Base-by-base conservation (phyloP, 2,888 invertebrate genomes). In the Mesochorus sp. region DNA sequence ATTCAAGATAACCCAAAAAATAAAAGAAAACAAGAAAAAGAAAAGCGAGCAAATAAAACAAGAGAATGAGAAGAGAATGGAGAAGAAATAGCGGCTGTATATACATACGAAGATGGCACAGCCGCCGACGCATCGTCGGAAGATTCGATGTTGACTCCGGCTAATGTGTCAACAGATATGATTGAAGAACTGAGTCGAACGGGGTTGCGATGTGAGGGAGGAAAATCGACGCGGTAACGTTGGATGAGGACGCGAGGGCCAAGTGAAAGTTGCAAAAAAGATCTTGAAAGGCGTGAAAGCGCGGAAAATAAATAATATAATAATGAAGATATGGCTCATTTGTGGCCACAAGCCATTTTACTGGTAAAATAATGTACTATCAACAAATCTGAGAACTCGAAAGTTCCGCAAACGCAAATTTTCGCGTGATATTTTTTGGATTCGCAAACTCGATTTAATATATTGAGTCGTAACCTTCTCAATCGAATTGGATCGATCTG, bases 161-260 rank as follows among this genome's bases (percentile, higher is more conserved):
- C 81, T 81, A 81, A 81, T 81, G 81, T 80, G 81, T 81, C 81
- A 81, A 81, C 74, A 81, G 49, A 51, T 72, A 66, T 64, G 76
- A 68, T 76, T 68, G 66, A 72, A 72, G 31, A 49, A 62, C 12
- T 55, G 51, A 44, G 71, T 39, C 53, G 34, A 67, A 26, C 53
- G 62, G 75, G 70, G 70, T 0, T 4, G 39, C n/a, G n/a, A 12
- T 3, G 21, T n/a, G 21, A 17, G 10, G 19, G 28, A 17, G 5
- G 2, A 17, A 68, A 73, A 71, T 71, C 70, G 57, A 4, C n/a
- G n/a, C 24, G 57, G 51, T 57, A 61, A 74, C 28, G 67, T 47
- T 28, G 47, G 14, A 17, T n/a, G n/a, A n/a, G n/a, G 34, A 42
- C 17, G 17, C 3, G 28, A 55, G 12, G 44, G 44, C 12, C 51